Evolutionary conservation across 1,140 invertebrate genomes (phyloP), one percentile per base, ranked within the genome.

Genomic region (Bombus balteatus): DNA sequence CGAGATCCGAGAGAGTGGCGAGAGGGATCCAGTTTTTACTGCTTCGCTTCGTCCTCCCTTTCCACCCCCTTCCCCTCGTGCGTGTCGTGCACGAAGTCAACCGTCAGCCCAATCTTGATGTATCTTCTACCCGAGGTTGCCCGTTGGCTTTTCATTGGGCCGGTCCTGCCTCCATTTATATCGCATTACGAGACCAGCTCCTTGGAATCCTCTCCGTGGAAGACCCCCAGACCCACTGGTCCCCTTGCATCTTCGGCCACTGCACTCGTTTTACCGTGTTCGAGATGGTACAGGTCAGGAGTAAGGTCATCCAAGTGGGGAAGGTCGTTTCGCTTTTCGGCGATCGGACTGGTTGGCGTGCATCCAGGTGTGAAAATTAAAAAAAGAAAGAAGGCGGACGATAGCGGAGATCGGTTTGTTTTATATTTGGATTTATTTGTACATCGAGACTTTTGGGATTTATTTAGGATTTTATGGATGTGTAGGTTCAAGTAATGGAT

Each of bases 21-120:
- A 91, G 89, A 92, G 90, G 91, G 93, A 94, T 93, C 92, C 93
- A 93, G 93, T 93, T 94, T 94, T 94, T 94, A 94, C 93, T 87
- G 88, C 88, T 88, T 88, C 66, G 18, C 37, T 3, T 57, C 62
- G 22, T 41, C 89, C 89, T 87, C 76, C 85, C 85, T 85, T 65
- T 10, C 53, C 62, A 39, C 4, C 83, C 39, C 39, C 59, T n/a
- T 57, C 78, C 59, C 39, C 47, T 25, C n/a, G 32, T 66, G 66
- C 85, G 87, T 83, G 84, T 87, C 81, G 90, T 75, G 87, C 83
- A 86, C 85, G 70, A 81, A 93, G 91, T 93, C 90, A 92, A 93
- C 93, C 93, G 93, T 93, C 93, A 93, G 91, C 91, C 90, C 93
- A 92, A 93, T 94, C 93, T 94, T 93, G 93, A 94, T 94, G 92